A percentile compares a stretch with the other conserved stretches of the same genome.
phyloP scores from a whole-genome alignment of 2,888 invertebrate species.

The Caenorhabditis japonica region DNA sequence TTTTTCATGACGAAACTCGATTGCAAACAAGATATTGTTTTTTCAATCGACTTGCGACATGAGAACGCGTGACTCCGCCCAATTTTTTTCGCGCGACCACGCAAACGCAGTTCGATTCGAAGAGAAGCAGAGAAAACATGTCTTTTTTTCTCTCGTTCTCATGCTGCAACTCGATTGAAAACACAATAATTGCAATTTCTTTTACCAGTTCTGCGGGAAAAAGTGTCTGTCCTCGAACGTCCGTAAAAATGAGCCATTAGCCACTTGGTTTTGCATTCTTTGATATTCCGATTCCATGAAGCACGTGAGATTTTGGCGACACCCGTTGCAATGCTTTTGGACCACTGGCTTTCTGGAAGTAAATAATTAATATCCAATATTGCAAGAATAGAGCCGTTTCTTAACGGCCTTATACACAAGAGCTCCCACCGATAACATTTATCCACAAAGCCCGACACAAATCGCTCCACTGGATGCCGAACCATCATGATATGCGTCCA shows the following conservation, averaged over 20 bases:
- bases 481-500: constrained; percentile 60
- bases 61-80: no score
- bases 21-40: no score
- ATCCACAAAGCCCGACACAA: constrained; percentile 65
- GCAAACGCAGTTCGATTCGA: no score
- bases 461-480: constrained; percentile 64
- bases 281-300: constrained; percentile 59
- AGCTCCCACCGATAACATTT: constrained; percentile 55
- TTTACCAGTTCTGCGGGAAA: constrained; percentile 69
- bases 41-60: no score
- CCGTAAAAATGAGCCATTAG: constrained; percentile 11
- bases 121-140: no score
- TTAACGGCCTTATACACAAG: constrained; percentile 3
- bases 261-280: constrained; percentile 46
- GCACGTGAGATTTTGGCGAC: constrained; percentile 62
- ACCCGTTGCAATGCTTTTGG: constrained; percentile 54
- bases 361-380: not conserved
- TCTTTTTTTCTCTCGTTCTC: no score
- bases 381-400: constrained; percentile 23
- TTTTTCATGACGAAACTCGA: no score
- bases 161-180: not conserved
- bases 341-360: constrained; percentile 40
- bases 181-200: not conserved
- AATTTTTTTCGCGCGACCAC: no score
- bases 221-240: constrained; percentile 63